Percentiles rank a stretch among this genome's conserved stretches.
These are phyloP conservation scores for Axinella damicornis DNA, from an alignment of 37 sponge, comb jelly and placozoan genomes.

Conservation along the genomic window DNA sequence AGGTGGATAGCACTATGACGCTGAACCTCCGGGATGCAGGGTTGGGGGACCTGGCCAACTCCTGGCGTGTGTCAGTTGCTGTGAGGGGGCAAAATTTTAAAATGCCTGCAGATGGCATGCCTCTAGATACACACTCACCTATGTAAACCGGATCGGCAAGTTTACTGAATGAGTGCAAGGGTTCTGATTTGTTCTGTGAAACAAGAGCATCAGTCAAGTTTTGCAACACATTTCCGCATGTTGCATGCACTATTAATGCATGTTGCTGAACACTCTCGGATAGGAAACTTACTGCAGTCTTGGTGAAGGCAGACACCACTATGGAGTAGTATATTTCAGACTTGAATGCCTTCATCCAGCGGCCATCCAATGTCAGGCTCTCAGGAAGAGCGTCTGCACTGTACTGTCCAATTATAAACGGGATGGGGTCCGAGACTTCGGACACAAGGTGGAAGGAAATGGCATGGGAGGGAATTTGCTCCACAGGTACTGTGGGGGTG, in stretches of 20 bases:
- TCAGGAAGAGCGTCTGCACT: constrained; percentile 24
- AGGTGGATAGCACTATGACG: background rate
- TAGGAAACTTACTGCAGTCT: constrained; percentile 26
- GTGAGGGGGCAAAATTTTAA: too few species aligned
- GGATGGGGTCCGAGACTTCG: constrained; percentile 27
- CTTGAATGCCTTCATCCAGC: constrained; percentile 40
- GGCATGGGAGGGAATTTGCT: constrained; percentile 14
- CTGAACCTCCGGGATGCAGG: constrained; percentile 8
- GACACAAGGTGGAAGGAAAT: constrained; percentile 27
- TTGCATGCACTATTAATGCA: too few species aligned
- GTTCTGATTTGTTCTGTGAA: background rate
- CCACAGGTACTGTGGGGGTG: constrained; percentile 14
- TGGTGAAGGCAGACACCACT: constrained; percentile 51
- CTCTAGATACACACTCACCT: constrained; percentile 28
- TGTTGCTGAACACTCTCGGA: too few species aligned
- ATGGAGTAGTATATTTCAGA: constrained; percentile 51
- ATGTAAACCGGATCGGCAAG: constrained; percentile 41
- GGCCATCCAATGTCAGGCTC: constrained; percentile 21
- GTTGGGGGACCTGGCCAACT: constrained; percentile 15
- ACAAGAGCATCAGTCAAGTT: too few species aligned
- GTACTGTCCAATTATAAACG: constrained; percentile 53
- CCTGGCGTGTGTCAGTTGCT: constrained; percentile 30
- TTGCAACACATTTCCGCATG: too few species aligned
- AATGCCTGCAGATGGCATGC: too few species aligned
- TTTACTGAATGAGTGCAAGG: constrained; percentile 32